Percentiles rank a stretch among this genome's conserved stretches.
Evolutionary conservation across 2,797 vertebrate genomes (phyloP).

Genomic region (Furcifer pardalis): DNA sequence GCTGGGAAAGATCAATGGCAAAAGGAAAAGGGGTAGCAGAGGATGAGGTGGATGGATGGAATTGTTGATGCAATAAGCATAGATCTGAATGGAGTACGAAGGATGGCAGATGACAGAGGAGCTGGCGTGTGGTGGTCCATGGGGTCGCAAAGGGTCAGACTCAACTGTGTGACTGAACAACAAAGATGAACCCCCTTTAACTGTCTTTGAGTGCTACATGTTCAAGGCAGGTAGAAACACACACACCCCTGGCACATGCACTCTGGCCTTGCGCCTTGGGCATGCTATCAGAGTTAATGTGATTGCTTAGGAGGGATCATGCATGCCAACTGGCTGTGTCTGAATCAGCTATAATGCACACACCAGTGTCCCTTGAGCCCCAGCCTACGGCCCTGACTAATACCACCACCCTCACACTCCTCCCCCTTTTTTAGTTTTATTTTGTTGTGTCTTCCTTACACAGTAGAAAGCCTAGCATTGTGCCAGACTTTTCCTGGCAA

Average conservation of each 20-base stretch:
- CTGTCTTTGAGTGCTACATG: not conserved
- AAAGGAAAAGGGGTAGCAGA: too few relatives aligned
- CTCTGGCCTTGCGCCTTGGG: not conserved
- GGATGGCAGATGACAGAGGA: too few relatives aligned
- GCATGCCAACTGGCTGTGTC: not conserved
- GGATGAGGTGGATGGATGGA: too few relatives aligned
- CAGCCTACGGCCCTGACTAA: conserved; percentile 10
- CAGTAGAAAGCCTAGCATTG: not conserved
- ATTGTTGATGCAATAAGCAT: too few relatives aligned
- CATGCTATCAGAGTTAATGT: not conserved
- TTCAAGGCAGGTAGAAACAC: not conserved
- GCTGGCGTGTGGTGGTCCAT: too few relatives aligned
- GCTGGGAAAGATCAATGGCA: too few relatives aligned
- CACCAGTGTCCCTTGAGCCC: not conserved
- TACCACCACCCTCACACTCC: not conserved
- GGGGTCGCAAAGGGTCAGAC: too few relatives aligned
- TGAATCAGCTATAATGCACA: conserved; percentile 15
- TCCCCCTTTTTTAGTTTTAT: not conserved
- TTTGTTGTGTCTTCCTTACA: conserved; percentile 7
- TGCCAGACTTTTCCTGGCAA: conserved; percentile 5
- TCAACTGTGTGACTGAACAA: too few relatives aligned
- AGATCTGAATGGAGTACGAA: too few relatives aligned
- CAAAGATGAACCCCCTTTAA: not conserved
- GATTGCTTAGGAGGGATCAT: not conserved
- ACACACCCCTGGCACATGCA: not conserved